Evolutionary conservation across 2,113 vertebrate genomes (phyloP).

Genomic region (Anser cygnoides): DNA sequence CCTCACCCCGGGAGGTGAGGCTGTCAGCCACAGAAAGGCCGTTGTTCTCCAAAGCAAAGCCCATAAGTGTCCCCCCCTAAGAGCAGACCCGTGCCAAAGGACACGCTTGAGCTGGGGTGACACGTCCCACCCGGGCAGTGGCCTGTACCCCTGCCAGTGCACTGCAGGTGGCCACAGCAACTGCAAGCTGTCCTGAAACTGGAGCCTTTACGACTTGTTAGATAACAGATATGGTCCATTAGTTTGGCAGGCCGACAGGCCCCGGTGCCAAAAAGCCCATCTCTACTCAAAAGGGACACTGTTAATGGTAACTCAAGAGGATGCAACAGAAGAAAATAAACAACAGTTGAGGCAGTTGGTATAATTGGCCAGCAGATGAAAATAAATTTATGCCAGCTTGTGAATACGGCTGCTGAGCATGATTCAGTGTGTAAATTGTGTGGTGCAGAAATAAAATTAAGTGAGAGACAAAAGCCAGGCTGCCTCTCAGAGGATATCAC

Average conservation of each 20-base stretch:
- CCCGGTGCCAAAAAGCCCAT: slow-evolving; percentile 43
- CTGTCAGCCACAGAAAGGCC: neutral
- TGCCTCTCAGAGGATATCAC: slow-evolving; percentile 17
- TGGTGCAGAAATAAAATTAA: slow-evolving; percentile 57
- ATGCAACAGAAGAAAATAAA: slow-evolving; percentile 66
- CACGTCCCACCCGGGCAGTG: neutral
- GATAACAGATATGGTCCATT: slow-evolving; percentile 67
- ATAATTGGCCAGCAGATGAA: slow-evolving; percentile 60
- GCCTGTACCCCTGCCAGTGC: neutral
- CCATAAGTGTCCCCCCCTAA: neutral
- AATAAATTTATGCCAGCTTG: slow-evolving; percentile 63
- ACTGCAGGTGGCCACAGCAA: slow-evolving; percentile 66
- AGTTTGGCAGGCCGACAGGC: slow-evolving; percentile 46
- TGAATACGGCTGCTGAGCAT: slow-evolving; percentile 52
- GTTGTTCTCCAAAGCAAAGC: neutral
- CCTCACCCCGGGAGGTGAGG: neutral
- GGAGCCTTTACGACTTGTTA: slow-evolving; percentile 53
- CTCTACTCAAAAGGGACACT: slow-evolving; percentile 65
- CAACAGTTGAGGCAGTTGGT: slow-evolving; percentile 68
- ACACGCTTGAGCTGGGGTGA: neutral
- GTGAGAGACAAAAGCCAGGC: slow-evolving; percentile 55
- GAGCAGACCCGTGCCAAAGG: neutral
- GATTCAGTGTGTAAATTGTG: slow-evolving; percentile 41
- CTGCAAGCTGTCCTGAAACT: slow-evolving; percentile 65
- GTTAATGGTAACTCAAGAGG: slow-evolving; percentile 70